Evolutionary conservation across 23 tunicate species (phyloP), one percentile per base, ranked within the genome.

Genomic region (Aplidium turbinatum): DNA sequence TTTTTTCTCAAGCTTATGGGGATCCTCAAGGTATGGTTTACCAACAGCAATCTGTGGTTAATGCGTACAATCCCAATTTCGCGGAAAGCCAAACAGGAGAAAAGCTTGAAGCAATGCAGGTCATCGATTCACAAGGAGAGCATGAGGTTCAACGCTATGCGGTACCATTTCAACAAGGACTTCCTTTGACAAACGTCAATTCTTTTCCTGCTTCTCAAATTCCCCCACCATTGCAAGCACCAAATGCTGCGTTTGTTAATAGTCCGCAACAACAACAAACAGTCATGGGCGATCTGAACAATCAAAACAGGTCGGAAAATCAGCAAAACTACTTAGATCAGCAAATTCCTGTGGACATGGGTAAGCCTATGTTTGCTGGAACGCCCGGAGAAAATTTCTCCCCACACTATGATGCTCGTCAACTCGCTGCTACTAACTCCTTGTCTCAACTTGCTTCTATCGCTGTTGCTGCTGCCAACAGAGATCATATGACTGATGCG

Each of bases 381-480:
- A 42, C 16, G 50, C 51, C 73, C 22, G 58, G 47, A 3, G 74
- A 65, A 36, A 65, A 27, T 29, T 81, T 58, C 28, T 34, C 74
- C 9, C 30, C 25, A 0, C 68, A 61, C 27, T 76, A 61, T 47
- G 73, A 50, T 0, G n/a, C 58, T 4, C 79, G 47, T 3, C 72
- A 32, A 22, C 25, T 24, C 58, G 25, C 42, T 4, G 87, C 45
- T 16, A 72, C 78, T 1, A 81, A 81, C 38, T 72, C 87, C 19
- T 73, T 81, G 22, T 66, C 79, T 13, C 89, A 83, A 56, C 40
- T 83, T n/a, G 89, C 89, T 0, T 64, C 89, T 1, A 83, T 83
- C 33, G 89, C 89, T 26, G 89, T 83, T 22, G 89, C 89, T 5
- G 70, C 89, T 19, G 89, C 81, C 1, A 75, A 67, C 38, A 62